Conservation (phyloP, 2,888 invertebrate species). For the Plutella xylostella region DNA sequence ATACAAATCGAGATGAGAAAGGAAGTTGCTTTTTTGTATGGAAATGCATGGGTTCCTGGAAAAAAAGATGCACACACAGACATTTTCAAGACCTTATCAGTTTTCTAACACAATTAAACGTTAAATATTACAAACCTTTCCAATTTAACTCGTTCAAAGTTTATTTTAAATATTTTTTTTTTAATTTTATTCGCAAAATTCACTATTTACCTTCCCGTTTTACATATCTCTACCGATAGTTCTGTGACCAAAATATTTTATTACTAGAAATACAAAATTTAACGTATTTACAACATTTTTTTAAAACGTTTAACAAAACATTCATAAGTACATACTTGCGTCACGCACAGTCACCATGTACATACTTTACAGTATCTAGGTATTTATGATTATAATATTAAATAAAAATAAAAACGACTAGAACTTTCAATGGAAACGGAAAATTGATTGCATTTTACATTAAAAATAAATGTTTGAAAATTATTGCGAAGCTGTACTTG, state of each 20-base stretch:
- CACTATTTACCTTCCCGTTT: slow-evolving; percentile 35
- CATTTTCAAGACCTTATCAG: neutral
- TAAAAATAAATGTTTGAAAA: slow-evolving; percentile 12
- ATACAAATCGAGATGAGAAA: slow-evolving; percentile 56
- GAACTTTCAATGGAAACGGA: slow-evolving; percentile 49
- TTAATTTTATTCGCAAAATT: slow-evolving; percentile 18
- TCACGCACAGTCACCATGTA: slow-evolving; percentile 60
- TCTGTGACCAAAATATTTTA: slow-evolving; percentile 54
- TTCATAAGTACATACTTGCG: slow-evolving; percentile 65
- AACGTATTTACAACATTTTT: slow-evolving; percentile 69
- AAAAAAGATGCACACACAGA: neutral
- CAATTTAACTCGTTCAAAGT: slow-evolving; percentile 1
- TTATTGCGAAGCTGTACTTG: neutral
- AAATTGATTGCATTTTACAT: slow-evolving; percentile 30
- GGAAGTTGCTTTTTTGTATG: slow-evolving; percentile 66
- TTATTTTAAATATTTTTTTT: slow-evolving; percentile 4
- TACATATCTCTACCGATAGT: slow-evolving; percentile 47
- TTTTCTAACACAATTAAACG: neutral
- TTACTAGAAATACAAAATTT: slow-evolving; percentile 70
- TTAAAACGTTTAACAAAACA: slow-evolving; percentile 57
- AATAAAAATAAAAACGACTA: slow-evolving; percentile 50
- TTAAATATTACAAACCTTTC: neutral
- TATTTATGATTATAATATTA: slow-evolving; percentile 3
- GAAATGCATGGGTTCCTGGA: slow-evolving; percentile 49
- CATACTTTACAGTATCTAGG: slow-evolving; percentile 44